Percentiles rank a stretch among this genome's conserved stretches.
phyloP scores from a whole-genome alignment of 2,113 vertebrate genomes.

The Elachura formosa region DNA sequence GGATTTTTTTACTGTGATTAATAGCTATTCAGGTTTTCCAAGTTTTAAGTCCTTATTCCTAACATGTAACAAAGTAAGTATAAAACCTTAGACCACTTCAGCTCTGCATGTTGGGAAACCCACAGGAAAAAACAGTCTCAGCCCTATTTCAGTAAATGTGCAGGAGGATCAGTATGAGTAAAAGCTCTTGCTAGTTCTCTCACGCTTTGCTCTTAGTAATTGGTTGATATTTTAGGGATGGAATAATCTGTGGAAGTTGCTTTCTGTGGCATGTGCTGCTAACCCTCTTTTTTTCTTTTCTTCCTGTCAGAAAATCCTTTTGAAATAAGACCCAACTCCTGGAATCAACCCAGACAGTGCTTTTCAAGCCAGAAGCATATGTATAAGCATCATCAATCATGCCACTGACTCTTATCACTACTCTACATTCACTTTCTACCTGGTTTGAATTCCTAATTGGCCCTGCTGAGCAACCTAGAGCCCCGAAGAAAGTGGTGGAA shows the following conservation, averaged over 20 bases:
- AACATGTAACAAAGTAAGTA: neutral
- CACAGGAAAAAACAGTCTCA: neutral
- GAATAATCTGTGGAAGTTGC: conserved; percentile 15
- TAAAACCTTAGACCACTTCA: neutral
- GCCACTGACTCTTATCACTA: neutral
- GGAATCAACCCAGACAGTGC: neutral
- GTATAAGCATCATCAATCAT: conserved; percentile 26
- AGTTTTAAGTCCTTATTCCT: neutral
- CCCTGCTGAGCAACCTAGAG: neutral
- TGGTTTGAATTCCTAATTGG: conserved; percentile 23
- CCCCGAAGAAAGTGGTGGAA: neutral
- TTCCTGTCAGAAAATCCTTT: neutral
- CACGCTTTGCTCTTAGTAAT: neutral
- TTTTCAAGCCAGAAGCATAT: conserved; percentile 27
- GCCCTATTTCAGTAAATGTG: neutral
- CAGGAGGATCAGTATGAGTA: neutral
- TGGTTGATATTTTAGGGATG: conserved; percentile 12
- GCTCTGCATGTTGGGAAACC: neutral
- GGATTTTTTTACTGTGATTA: neutral
- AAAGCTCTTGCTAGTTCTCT: conserved; percentile 18
- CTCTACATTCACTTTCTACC: conserved; percentile 23
- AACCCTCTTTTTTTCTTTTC: neutral
- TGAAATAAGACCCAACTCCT: conserved; percentile 36
- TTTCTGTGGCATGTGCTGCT: neutral
- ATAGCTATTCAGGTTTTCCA: neutral